Base-by-base conservation (phyloP, 2,797 vertebrate species). In the Notolabrus celidotus region DNA sequence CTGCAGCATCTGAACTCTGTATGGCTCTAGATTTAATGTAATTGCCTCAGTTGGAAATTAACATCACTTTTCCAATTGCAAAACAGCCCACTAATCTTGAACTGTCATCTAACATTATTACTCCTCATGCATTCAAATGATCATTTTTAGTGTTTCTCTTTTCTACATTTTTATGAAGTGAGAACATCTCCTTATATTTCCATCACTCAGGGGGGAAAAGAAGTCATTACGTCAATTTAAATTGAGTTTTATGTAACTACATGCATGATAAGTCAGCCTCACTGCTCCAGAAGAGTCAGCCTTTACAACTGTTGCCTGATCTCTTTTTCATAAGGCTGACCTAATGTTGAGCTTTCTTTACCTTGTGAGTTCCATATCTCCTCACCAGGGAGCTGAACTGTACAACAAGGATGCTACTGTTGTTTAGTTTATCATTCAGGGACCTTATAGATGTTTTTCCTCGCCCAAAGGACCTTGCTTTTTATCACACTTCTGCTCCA, bases 281-380 rank as follows among this genome's bases (percentile, higher is more conserved):
- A 7, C 14, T 38, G 4, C 38, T 38, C 11, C 12, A 38, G 4
- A 14, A 5, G 12, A 38, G 36, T 12, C 11, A 14, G 36, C 38
- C 36, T 42, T 15, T 42, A 2, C 39, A 42, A n/a, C 39, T 34
- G 14, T 50, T 23, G 50, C 4, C 43, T 72, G 47, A 10, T 0
- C 10, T 17, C 57, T 38, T 46, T 34, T 57, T 25, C 11, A 8
- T 51, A n/a, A 70, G 5, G 15, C 41, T 56, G 23, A 31, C 38
- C 17, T 20, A 2, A 34, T 64, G 56, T 56, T 77, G 20, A 15
- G 20, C 64, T 36, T 10, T 45, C 34, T 42, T 11, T 22, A 41
- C 16, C 14, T 3, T 2, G 5, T 14, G 12, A 38, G 38, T 6
- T 39, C 2, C 15, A 5, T 27, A 12, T 46, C 50, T 80, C 74